These are phyloP conservation scores for Pluvianellus socialis DNA, from an alignment of 2,113 vertebrate species.

Conservation along the genomic window DNA sequence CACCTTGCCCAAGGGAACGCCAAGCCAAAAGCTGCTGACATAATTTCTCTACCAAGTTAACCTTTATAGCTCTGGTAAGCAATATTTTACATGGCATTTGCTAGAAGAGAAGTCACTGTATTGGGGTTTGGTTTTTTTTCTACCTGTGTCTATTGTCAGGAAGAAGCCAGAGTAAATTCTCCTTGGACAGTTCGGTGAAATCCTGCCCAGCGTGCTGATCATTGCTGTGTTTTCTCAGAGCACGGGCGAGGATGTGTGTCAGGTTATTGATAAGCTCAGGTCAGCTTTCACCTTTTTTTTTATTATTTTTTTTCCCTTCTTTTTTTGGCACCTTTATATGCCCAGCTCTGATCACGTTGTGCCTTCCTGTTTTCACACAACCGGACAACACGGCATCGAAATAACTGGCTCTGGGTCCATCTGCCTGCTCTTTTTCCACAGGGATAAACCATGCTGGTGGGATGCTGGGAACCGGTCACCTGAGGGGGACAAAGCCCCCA, in stretches of 20 bases:
- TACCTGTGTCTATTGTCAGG: not conserved
- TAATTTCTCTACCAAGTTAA: not conserved
- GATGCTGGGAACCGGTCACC: not conserved
- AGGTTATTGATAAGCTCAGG: not conserved
- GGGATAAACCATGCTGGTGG: not conserved
- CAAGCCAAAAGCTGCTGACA: not conserved
- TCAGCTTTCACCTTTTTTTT: not conserved
- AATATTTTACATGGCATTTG: not conserved
- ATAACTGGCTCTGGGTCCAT: not conserved
- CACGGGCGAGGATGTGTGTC: not conserved
- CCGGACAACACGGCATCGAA: not conserved
- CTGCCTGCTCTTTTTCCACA: not conserved
- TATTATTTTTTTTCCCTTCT: not conserved
- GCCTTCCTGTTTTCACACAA: not conserved
- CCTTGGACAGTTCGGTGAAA: not conserved
- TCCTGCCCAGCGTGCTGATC: not conserved
- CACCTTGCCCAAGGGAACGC: not conserved
- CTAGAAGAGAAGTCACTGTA: not conserved
- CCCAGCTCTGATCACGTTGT: fast-evolving
- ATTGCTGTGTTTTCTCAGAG: not conserved
- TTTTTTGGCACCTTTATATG: not conserved
- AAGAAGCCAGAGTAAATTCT: not conserved
- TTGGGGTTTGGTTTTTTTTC: not conserved
- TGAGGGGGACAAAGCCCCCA: not conserved
- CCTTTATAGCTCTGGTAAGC: not conserved